Conservation (phyloP, 2,113 vertebrate genomes). For the Calyptomena viridis region DNA sequence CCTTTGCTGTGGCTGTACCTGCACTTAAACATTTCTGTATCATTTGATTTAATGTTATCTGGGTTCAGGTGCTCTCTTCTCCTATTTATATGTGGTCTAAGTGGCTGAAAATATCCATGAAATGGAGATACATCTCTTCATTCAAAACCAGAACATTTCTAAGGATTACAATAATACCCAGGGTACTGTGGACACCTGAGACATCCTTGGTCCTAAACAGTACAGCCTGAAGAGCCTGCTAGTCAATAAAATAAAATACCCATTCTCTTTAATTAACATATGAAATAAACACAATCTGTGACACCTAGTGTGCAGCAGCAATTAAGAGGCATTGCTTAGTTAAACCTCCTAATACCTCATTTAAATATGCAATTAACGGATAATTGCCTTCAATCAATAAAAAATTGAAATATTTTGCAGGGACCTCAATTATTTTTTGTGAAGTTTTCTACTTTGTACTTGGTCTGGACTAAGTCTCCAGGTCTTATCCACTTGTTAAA, state of each 20-base stretch:
- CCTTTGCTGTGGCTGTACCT: background rate
- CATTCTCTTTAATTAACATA: conserved; percentile 89
- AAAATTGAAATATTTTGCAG: conserved; percentile 86
- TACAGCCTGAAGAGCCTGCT: conserved; percentile 71
- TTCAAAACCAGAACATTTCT: conserved; percentile 72
- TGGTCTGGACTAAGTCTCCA: conserved; percentile 51
- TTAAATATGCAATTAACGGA: conserved; percentile 91
- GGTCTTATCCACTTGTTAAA: conserved; percentile 59
- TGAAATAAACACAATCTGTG: conserved; percentile 89
- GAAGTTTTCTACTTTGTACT: conserved; percentile 67
- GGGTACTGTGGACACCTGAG: conserved; percentile 72
- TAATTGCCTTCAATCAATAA: conserved; percentile 92
- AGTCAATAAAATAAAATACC: conserved; percentile 85
- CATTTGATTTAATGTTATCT: background rate
- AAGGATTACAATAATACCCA: conserved; percentile 73
- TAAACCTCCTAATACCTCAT: conserved; percentile 89
- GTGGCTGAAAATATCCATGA: conserved; percentile 54
- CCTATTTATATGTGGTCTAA: background rate
- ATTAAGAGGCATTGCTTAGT: conserved; percentile 90
- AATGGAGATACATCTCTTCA: conserved; percentile 61
- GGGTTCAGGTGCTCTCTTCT: background rate
- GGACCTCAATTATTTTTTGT: conserved; percentile 77
- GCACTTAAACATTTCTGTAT: background rate
- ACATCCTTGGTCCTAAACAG: conserved; percentile 72
- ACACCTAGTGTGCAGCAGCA: conserved; percentile 86